Percentiles rank a stretch among this genome's conserved stretches.
These are phyloP conservation scores for Sebastes schlegelii DNA, from an alignment of 2,113 vertebrate species.

Conservation along the genomic window DNA sequence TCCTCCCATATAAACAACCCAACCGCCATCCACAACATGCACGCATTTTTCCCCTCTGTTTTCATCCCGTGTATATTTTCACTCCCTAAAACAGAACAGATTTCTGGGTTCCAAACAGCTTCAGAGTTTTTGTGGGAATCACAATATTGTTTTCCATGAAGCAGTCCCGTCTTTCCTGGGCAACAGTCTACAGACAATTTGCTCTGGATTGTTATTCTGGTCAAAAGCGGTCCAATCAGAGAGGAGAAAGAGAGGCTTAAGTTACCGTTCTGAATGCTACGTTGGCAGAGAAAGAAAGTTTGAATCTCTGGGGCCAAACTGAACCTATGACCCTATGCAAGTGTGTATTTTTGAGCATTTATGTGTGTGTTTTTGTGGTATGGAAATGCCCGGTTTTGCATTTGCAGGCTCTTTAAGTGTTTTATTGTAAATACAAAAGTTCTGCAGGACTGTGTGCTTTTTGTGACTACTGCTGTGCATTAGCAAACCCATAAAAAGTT, in stretches of 20 bases:
- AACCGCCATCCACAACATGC: conserved; percentile 68
- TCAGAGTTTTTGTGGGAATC: conserved; percentile 67
- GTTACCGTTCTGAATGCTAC: conserved; percentile 61
- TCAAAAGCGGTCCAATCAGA: conserved; percentile 63
- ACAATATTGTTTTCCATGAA: conserved; percentile 72
- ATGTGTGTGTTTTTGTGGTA: conserved; percentile 9
- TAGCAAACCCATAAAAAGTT: conserved; percentile 33
- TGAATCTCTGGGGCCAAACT: conserved; percentile 41
- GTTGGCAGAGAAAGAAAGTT: conserved; percentile 38
- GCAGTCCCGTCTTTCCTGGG: conserved; percentile 52
- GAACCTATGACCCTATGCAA: conserved; percentile 47
- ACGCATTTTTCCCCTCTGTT: conserved; percentile 55
- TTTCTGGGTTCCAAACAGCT: conserved; percentile 54
- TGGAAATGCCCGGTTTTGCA: neutral
- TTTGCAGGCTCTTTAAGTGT: conserved; percentile 2
- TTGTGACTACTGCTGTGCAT: neutral
- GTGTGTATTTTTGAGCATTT: neutral
- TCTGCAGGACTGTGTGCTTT: conserved; percentile 9
- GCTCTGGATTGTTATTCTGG: conserved; percentile 71
- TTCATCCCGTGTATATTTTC: conserved; percentile 73
- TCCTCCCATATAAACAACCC: conserved; percentile 78
- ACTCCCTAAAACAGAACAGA: conserved; percentile 52
- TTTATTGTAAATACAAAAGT: conserved; percentile 29
- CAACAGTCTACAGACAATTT: conserved; percentile 65
- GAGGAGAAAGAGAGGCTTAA: conserved; percentile 42